These are phyloP conservation scores for Sebastes melanostomus DNA, from an alignment of 2,797 vertebrate species.

Conservation along the genomic window DNA sequence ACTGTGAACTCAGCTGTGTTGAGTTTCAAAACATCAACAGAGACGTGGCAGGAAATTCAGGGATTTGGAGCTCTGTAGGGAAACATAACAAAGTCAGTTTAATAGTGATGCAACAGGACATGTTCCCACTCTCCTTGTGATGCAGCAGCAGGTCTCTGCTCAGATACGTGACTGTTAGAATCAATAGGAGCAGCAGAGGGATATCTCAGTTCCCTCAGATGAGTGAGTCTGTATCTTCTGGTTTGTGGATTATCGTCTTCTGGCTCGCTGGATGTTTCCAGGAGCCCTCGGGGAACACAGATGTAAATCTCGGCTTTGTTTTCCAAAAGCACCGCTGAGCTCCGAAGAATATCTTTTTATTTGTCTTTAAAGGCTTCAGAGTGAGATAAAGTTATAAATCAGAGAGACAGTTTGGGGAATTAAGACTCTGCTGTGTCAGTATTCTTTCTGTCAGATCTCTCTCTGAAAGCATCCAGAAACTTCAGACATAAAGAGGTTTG, in stretches of 20 bases:
- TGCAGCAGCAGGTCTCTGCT: not conserved
- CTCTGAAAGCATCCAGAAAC: not conserved
- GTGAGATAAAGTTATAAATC: slow-evolving; percentile 50
- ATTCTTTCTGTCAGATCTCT: slow-evolving; percentile 14
- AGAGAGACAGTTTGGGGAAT: slow-evolving; percentile 34
- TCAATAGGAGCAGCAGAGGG: slow-evolving; percentile 4
- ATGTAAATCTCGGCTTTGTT: slow-evolving; percentile 59
- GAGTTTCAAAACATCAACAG: not conserved
- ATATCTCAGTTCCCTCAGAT: not conserved
- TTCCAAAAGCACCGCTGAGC: slow-evolving; percentile 14
- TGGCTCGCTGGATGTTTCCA: slow-evolving; percentile 47
- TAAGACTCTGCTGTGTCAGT: slow-evolving; percentile 11
- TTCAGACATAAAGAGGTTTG: not conserved
- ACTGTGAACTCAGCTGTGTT: not conserved
- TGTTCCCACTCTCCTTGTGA: not conserved
- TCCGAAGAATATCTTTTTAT: slow-evolving; percentile 12
- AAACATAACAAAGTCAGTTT: not conserved
- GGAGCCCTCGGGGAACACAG: slow-evolving; percentile 33
- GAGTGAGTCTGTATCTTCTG: not conserved
- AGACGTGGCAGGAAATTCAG: not conserved
- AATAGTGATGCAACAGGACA: not conserved
- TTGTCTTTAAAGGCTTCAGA: slow-evolving; percentile 40
- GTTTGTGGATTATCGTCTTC: slow-evolving; percentile 23
- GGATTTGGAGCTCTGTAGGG: not conserved
- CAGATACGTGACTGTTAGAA: not conserved